Conservation (phyloP, 1,140 invertebrate genomes). For the Pseudomyrmex pallidus region DNA sequence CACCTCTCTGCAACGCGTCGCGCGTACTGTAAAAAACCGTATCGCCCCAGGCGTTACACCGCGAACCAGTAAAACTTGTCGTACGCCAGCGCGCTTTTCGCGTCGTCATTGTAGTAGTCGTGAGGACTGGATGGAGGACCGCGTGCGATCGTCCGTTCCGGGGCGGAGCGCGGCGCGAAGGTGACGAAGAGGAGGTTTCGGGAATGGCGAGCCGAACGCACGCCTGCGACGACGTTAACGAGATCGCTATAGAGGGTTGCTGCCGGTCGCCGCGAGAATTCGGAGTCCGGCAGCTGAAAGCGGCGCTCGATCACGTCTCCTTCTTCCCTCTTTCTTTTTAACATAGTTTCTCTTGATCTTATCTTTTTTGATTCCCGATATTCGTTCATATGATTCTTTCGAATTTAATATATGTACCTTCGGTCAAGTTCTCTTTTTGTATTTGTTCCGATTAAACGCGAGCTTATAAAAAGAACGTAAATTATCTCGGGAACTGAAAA, state of each 20-base stretch:
- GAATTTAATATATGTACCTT: no score
- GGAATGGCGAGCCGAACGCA: slow-evolving; percentile 30
- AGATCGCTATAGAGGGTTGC: slow-evolving; percentile 23
- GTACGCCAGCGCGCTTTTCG: slow-evolving; percentile 70
- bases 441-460: no score
- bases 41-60: slow-evolving; percentile 83
- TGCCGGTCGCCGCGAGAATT: slow-evolving; percentile 16
- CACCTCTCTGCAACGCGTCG: slow-evolving; percentile 72
- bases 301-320: not conserved
- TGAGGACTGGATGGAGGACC: not conserved
- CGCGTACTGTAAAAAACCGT: slow-evolving; percentile 80
- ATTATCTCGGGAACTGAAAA: no score
- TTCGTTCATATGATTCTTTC: not conserved
- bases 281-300: not conserved
- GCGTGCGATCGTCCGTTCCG: not conserved
- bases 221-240: slow-evolving; percentile 38
- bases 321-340: not conserved
- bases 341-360: not conserved
- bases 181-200: slow-evolving; percentile 55
- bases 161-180: slow-evolving; percentile 34
- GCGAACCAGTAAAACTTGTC: slow-evolving; percentile 85
- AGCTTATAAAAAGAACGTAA: no score
- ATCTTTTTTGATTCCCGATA: not conserved
- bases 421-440: no score
- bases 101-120: slow-evolving; percentile 6